A percentile compares a stretch with the other conserved stretches of the same genome.
Evolutionary conservation across 2,797 vertebrate genomes (phyloP).

Genomic region (Pantherophis alleghaniensis): DNA sequence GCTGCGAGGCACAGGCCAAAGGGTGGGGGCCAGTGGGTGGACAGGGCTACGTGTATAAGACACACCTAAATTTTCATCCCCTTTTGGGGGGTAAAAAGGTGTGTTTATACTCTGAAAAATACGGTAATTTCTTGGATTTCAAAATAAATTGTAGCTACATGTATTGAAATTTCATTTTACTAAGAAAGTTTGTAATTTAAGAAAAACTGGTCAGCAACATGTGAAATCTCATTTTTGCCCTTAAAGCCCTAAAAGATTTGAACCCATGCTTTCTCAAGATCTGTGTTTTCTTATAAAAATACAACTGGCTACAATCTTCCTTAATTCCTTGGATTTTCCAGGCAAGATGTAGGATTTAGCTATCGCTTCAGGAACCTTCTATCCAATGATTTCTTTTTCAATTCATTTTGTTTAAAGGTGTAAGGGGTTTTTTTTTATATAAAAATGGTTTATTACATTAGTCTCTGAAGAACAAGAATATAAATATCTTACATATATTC

Average conservation of each 20-base stretch:
- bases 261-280: background rate
- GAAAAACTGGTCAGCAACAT: background rate
- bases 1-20: too few species aligned
- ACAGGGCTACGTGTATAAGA: too few species aligned
- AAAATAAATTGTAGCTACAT: background rate
- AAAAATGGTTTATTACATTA: background rate
- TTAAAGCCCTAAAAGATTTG: background rate
- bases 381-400: background rate
- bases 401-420: background rate
- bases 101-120: too few species aligned
- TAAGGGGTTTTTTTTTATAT: background rate
- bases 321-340: background rate
- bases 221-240: constrained; percentile 3
- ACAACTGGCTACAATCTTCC: background rate
- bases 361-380: background rate
- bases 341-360: background rate
- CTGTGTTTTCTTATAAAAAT: background rate
- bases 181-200: background rate
- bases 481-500: background rate
- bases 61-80: too few species aligned
- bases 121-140: background rate
- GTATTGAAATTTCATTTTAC: background rate
- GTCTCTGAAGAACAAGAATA: background rate
- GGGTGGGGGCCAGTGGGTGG: too few species aligned
- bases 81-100: too few species aligned